phyloP scores from a whole-genome alignment of 2,888 invertebrate genomes.

The Candidula unifasciata region DNA sequence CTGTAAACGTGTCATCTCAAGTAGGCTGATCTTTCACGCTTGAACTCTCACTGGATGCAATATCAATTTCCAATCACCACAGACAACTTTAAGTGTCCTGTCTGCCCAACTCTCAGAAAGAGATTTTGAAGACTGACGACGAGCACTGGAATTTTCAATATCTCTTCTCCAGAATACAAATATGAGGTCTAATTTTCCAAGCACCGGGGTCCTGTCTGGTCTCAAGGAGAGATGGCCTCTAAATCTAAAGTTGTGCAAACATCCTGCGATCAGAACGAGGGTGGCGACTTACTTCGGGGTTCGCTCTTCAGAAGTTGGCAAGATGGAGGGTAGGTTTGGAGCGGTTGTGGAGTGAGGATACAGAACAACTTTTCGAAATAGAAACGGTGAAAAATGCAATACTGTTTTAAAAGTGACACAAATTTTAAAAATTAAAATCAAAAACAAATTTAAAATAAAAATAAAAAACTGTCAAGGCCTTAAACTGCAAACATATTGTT shows the following conservation, averaged over 20 bases:
- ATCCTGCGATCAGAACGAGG: background rate
- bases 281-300: background rate
- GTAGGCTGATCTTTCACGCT: background rate
- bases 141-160: background rate
- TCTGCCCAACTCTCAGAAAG: background rate
- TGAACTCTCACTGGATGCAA: background rate
- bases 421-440: no score
- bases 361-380: background rate
- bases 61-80: slow-evolving; percentile 6
- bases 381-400: background rate
- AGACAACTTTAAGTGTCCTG: background rate
- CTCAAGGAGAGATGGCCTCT: slow-evolving; percentile 2
- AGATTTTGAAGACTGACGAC: background rate
- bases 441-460: no score
- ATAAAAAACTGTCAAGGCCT: no score
- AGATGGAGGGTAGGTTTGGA: background rate
- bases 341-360: background rate
- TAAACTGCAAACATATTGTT: no score
- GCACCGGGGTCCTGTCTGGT: slow-evolving; percentile 21
- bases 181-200: slow-evolving; percentile 10
- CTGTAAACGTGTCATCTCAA: background rate
- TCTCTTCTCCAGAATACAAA: slow-evolving; percentile 9
- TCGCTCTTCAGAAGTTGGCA: background rate
- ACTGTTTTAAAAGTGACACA: background rate
- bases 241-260: slow-evolving; percentile 4